A percentile compares a stretch with the other conserved stretches of the same genome.
Conservation (phyloP, 2,888 invertebrate species). For the Cantharis nigra region DNA sequence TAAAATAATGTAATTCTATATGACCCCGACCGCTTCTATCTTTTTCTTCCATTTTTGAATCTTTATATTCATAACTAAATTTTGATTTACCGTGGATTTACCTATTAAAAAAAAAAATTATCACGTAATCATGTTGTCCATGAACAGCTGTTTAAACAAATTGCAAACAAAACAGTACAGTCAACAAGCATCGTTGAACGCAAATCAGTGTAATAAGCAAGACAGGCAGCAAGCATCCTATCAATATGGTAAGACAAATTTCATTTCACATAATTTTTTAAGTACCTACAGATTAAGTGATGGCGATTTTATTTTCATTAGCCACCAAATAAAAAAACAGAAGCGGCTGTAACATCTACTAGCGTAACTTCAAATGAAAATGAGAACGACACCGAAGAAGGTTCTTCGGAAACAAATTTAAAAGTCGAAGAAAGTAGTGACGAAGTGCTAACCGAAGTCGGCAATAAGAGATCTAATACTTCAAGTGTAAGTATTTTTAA, state of each 20-base stretch:
- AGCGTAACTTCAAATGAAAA: background rate
- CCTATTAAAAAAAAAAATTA: background rate
- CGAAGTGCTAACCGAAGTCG: background rate
- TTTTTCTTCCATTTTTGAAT: no score
- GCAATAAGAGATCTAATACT: background rate
- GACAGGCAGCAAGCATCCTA: background rate
- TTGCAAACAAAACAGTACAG: conserved; percentile 15
- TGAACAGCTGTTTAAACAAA: conserved; percentile 11
- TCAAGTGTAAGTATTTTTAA: background rate
- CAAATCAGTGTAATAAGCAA: background rate
- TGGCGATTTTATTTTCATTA: background rate
- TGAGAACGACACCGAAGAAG: background rate
- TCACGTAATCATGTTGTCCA: background rate
- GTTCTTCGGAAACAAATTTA: background rate
- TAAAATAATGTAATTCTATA: no score
- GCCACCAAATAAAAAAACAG: background rate
- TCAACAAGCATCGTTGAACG: conserved; percentile 8
- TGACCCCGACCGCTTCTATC: no score
- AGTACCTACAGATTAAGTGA: background rate
- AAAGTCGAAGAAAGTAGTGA: conserved; percentile 2
- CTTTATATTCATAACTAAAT: no score
- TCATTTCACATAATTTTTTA: background rate
- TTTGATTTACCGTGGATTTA: no score
- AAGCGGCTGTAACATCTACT: background rate
- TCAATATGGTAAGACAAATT: conserved; percentile 7